Base-by-base conservation (phyloP, 2,113 vertebrate genomes). In the Turdus rufiventris region DNA sequence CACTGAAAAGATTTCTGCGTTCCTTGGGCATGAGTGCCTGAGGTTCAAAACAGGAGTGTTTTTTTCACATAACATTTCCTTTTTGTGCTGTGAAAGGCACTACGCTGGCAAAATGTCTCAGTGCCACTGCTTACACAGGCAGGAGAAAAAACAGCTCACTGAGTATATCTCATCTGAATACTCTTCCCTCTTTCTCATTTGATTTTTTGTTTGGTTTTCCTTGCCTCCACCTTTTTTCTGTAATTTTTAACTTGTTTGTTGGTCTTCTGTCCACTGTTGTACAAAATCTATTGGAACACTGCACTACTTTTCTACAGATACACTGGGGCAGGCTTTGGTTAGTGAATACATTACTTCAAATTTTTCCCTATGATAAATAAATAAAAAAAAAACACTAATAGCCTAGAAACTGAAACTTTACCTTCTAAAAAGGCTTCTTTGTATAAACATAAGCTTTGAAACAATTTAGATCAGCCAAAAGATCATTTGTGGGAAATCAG, bases 1-100 rank as follows among this genome's bases (percentile, higher is more conserved):
- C 84, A 90, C 18, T 92, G 89, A 95, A 95, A 95, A 91, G 89
- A 91, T 86, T 98, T 96, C 97, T 36, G 53, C 47, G 43, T 89
- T 94, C 96, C 87, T 68, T 31, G 91, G 91, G 43, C 87, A 88
- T 60, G 43, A 91, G 77, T 11, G 38, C 81, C 79, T 92, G 58
- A 95, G 82, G 70, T 95, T 94, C 29, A 89, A 97, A 96, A 85
- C 54, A 71, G 72, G 57, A 83, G 60, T 0, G 0, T 61, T 83
- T 94, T 85, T 38, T 61, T 72, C 47, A 72, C 25, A 4, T 15
- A 77, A 50, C 45, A 73, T 65, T 75, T 93, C 42, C 76, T 71
- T 88, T 95, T 90, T 90, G 70, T 91, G 57, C 40, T 77, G 19
- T 76, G 75, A 84, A 95, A 92, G 78, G 70, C 50, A 9, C 16